phyloP scores from a whole-genome alignment of 2,888 invertebrate genomes.

The Drosophila gaucha region DNA sequence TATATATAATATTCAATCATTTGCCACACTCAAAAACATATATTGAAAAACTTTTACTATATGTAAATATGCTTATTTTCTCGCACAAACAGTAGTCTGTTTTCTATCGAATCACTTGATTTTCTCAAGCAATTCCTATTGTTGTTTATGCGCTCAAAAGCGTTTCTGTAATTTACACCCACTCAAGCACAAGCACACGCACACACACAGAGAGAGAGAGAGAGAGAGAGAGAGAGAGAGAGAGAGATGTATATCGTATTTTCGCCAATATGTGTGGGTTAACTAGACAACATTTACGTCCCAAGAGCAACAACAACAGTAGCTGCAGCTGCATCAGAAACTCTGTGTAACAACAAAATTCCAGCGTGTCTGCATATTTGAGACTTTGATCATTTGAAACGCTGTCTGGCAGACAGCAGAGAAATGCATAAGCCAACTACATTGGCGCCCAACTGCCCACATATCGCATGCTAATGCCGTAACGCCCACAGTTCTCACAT shows the following conservation, averaged over 20 bases:
- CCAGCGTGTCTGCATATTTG: constrained; percentile 75
- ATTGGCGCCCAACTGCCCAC: constrained; percentile 7
- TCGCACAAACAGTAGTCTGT: background rate
- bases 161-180: constrained; percentile 62
- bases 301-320: constrained; percentile 4
- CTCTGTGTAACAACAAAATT: constrained; percentile 45
- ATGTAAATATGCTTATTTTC: background rate
- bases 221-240: background rate
- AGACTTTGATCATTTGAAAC: constrained; percentile 74
- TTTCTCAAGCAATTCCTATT: background rate
- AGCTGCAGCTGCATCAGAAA: constrained; percentile 13
- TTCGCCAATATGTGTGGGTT: constrained; percentile 35
- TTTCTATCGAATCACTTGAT: constrained; percentile 1
- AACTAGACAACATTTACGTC: constrained; percentile 19
- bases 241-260: constrained; percentile 22
- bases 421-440: constrained; percentile 35
- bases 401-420: constrained; percentile 38
- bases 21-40: background rate
- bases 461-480: constrained; percentile 60
- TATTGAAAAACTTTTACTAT: too few species aligned
- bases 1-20: background rate
- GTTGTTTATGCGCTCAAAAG: constrained; percentile 32
- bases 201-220: background rate
- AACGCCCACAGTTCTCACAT: constrained; percentile 14
- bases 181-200: constrained; percentile 14